Evolutionary conservation across 2,888 invertebrate species (phyloP), one percentile per base, ranked within the genome.

Genomic region (Cataglyphis cursor): DNA sequence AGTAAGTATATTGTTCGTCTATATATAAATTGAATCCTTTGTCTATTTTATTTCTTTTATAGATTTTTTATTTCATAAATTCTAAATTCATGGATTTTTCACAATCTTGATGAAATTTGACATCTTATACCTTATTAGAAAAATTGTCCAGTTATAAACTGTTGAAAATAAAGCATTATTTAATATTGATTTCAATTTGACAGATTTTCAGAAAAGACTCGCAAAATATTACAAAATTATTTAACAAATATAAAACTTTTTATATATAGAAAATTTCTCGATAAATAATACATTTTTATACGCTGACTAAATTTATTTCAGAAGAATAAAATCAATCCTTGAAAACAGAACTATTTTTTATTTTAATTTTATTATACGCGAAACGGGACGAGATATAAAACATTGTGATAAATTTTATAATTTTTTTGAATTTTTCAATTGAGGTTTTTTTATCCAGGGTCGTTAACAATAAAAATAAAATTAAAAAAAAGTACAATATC

Each of bases 1-100:
- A 97, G 97, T 97, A 95, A 96, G 96, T 96, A 90, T 65, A 38
- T 6, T n/a, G 18, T 61, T n/a, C 0, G 12, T 15, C 10, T 35
- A 21, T 51, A 21, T 51, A 35, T 68, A 8, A 15, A 5, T 38
- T 6, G 3, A 41, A 59, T 65, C 6, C 24, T 24, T 1, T 24
- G 3, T 41, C 5, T 12, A 24, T 59, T 59, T 59, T 15, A 24
- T 24, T 24, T 59, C 24, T 59, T 59, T 18, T 51, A 48, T 48
- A 2, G n/a, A 48, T 51, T 51, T 8, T 51, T n/a, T 8, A 51
- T 51, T 51, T 51, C n/a, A 66, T 44, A 48, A 48, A 48, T 28
- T 18, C 9, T 8, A 9, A 41, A 41, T 44, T 66, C 1, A 44
- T 18, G 44, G 2, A 5, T 28, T 18, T 48, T 10, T 6, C 6